Percentiles rank a stretch among this genome's conserved stretches.
These are phyloP conservation scores for Eulemur coronatus DNA, from an alignment of 2,797 vertebrate species.

Conservation along the genomic window DNA sequence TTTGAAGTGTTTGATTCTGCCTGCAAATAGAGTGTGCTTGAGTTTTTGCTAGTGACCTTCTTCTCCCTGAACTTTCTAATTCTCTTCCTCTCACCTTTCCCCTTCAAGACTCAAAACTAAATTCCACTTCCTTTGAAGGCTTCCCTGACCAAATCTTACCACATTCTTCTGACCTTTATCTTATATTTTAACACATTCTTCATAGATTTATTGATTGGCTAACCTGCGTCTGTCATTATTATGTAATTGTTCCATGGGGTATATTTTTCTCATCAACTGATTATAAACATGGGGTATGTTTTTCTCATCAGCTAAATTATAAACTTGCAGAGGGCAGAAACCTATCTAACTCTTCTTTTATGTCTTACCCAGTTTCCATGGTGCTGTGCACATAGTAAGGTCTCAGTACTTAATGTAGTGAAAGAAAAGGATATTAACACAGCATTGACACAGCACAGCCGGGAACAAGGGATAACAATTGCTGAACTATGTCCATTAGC, in stretches of 20 bases:
- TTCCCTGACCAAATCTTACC: neutral
- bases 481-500: neutral
- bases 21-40: neutral
- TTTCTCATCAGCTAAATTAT: neutral
- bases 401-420: neutral
- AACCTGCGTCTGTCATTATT: neutral
- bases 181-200: neutral
- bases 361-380: neutral
- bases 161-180: neutral
- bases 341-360: neutral
- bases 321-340: neutral
- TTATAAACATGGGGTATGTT: neutral
- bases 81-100: neutral
- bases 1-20: neutral
- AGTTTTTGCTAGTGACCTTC: neutral
- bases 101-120: neutral
- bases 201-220: neutral
- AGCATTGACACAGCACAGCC: fast-evolving
- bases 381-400: neutral
- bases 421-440: neutral
- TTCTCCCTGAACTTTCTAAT: neutral
- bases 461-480: neutral
- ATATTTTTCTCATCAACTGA: neutral
- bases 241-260: neutral
- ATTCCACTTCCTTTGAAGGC: neutral